A percentile compares a stretch with the other conserved stretches of the same genome.
phyloP scores from a whole-genome alignment of 2,888 invertebrate genomes.

The Lepidonotus clava region DNA sequence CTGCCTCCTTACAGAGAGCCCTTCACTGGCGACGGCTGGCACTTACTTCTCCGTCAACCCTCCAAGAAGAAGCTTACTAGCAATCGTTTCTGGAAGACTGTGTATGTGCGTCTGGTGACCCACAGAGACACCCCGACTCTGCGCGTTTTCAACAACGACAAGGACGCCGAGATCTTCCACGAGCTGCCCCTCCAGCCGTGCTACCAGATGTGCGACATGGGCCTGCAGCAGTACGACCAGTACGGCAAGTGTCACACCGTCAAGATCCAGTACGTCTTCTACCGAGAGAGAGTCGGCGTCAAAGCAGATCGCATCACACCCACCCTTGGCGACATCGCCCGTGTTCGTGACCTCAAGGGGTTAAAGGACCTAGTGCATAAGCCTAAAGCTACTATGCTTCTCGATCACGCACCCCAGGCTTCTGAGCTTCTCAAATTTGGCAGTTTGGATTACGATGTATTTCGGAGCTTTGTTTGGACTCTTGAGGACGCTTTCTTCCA shows the following conservation, averaged over 20 bases:
- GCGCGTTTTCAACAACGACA: conserved; percentile 90
- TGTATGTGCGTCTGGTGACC: conserved; percentile 91
- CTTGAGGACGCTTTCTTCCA: conserved; percentile 92
- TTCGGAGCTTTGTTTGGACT: conserved; percentile 93
- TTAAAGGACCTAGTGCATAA: conserved; percentile 76
- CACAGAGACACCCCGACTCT: conserved; percentile 86
- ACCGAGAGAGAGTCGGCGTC: conserved; percentile 95
- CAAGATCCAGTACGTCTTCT: conserved; percentile 97
- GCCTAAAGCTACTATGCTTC: conserved; percentile 82
- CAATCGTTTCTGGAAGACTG: conserved; percentile 95
- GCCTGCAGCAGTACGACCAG: conserved; percentile 96
- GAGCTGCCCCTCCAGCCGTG: conserved; percentile 90
- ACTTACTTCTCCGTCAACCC: conserved; percentile 93
- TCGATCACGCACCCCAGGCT: conserved; percentile 97
- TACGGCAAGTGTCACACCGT: conserved; percentile 99
- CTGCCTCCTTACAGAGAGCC: conserved; percentile 93
- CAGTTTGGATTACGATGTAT: conserved; percentile 91
- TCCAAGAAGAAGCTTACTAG: conserved; percentile 78
- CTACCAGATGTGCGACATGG: conserved; percentile 91
- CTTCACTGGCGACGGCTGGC: conserved; percentile 93
- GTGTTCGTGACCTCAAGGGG: conserved; percentile 66
- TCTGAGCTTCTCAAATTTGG: conserved; percentile 98
- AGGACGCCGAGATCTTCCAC: conserved; percentile 95
- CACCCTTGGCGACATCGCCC: conserved; percentile 64
- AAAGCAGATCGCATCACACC: conserved; percentile 78